Base-by-base conservation (phyloP, 1,140 invertebrate genomes). In the Hyposmocoma kahamanoa region DNA sequence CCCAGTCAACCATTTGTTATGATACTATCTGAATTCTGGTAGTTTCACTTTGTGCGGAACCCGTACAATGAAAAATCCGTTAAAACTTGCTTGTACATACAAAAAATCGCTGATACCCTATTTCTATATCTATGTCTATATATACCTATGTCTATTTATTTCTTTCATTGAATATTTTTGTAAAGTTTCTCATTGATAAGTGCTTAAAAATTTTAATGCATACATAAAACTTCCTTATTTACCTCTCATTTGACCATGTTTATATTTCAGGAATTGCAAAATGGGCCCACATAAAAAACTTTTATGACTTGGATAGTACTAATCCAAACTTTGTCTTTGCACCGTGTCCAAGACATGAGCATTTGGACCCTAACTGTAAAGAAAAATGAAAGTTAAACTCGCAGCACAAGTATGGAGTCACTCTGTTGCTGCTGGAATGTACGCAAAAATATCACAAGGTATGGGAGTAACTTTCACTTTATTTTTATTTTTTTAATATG, bases 261-360 rank as follows among this genome's bases (percentile, higher is more conserved):
- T 2, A 38, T 19, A 38, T 42, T 42, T 11, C 39, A 42, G 39
- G 39, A 11, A 21, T 42, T 20, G 39, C 39, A 17, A 47, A 47
- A 42, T 53, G 45, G 50, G 20, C 11, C 19, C 45, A 53, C 30
- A 53, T 53, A 22, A 32, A 30, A 32, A 10, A 42, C 17, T 47
- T 47, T 47, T 47, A 43, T 34, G 44, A 47, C 22, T 2, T 42
- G n/a, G 50, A 53, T 19, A 47, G 22, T 15, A 15, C 13, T 2
- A 53, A 47, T 19, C 44, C 26, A 9, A 53, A 53, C 30, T 53
- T 53, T 38, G 50, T 53, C 13, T 47, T 47, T 47, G 50, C 38
- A 42, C 43, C 43, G 13, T 17, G 44, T 19, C 24, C 22, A n/a
- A 50, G 10, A 36, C 13, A 50, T 36, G 47, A 47, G 3, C 47